phyloP scores from a whole-genome alignment of 2,888 invertebrate species.

The Eupeodes luniger region DNA sequence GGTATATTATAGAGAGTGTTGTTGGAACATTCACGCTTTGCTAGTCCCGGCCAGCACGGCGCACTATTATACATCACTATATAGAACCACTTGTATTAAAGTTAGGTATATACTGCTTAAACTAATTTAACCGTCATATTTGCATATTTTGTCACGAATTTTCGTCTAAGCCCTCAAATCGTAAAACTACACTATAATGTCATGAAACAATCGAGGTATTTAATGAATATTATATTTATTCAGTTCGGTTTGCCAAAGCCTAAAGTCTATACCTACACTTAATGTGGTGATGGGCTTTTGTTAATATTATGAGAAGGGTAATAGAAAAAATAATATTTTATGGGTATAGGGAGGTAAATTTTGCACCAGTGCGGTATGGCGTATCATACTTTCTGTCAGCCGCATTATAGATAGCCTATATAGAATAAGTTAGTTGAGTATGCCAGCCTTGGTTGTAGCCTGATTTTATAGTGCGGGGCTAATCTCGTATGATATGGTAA shows the following conservation, averaged over 20 bases:
- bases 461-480: conserved; percentile 30
- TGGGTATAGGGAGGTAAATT: not conserved
- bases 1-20: not conserved
- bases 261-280: not conserved
- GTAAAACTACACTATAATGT: conserved; percentile 42
- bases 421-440: conserved; percentile 11
- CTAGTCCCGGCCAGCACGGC: conserved; percentile 37
- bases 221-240: conserved; percentile 61
- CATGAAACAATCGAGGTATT: conserved; percentile 75
- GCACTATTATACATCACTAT: no score
- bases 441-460: not conserved
- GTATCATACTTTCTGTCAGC: not conserved
- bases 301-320: not conserved
- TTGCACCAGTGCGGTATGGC: conserved; percentile 18
- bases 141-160: conserved; percentile 76
- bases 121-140: conserved; percentile 72
- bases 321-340: conserved; percentile 4
- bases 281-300: conserved; percentile 9
- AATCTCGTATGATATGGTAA: conserved; percentile 75
- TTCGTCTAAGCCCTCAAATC: conserved; percentile 63
- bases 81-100: no score
- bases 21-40: conserved; percentile 75
- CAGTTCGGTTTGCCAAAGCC: not conserved
- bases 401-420: not conserved
- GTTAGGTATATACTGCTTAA: conserved; percentile 49